These are phyloP conservation scores for Limnephilus marmoratus DNA, from an alignment of 2,888 invertebrate species.

Conservation along the genomic window DNA sequence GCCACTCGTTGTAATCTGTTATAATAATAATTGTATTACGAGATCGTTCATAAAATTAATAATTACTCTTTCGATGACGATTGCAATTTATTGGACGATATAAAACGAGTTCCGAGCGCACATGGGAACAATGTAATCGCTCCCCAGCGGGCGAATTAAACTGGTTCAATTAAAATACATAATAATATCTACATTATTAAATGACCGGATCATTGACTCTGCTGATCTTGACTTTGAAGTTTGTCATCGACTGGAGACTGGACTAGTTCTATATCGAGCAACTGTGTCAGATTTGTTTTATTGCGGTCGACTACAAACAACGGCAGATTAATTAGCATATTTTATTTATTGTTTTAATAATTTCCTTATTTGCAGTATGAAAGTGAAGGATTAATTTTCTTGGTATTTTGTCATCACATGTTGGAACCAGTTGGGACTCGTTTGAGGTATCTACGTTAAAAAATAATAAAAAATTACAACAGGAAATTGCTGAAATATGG, in stretches of 20 bases:
- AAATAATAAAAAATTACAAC: too few species aligned
- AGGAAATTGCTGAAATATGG: too few species aligned
- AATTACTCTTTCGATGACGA: conserved; percentile 2
- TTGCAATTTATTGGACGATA: conserved; percentile 6
- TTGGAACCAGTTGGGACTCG: too few species aligned
- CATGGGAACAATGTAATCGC: conserved; percentile 20
- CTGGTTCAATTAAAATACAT: conserved; percentile 19
- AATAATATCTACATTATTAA: conserved; percentile 12
- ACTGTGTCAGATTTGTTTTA: neutral
- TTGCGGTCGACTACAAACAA: conserved; percentile 5
- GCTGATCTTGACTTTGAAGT: conserved; percentile 39
- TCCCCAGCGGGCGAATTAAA: conserved; percentile 11
- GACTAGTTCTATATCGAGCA: conserved; percentile 9
- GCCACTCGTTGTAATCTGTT: neutral
- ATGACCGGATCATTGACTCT: conserved; percentile 26
- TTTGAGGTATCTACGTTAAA: too few species aligned
- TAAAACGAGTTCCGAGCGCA: conserved; percentile 12
- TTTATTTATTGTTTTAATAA: neutral
- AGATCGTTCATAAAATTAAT: neutral
- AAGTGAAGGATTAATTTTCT: neutral
- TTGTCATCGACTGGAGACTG: conserved; percentile 25
- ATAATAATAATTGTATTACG: neutral
- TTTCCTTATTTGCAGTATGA: neutral
- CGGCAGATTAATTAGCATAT: neutral
- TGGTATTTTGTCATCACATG: neutral